Base-by-base conservation (phyloP, 2,888 invertebrate genomes). In the Salpingus planirostris region DNA sequence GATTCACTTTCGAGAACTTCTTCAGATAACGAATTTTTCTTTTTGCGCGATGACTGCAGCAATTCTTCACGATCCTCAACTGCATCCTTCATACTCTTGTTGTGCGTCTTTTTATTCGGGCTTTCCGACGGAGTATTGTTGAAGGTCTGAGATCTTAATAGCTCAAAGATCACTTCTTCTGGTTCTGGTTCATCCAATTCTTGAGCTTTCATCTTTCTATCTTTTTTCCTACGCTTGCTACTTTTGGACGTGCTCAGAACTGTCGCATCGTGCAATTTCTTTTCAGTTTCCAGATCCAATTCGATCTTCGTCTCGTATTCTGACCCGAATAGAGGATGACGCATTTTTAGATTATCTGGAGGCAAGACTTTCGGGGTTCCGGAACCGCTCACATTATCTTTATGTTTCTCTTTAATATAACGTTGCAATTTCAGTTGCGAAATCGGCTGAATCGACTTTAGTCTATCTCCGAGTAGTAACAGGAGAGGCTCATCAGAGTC, bases 321-420 rank as follows among this genome's bases (percentile, higher is more conserved):
- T 8, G 40, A 30, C 4, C 60, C 60, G 34, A 60, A 59, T 14
- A 60, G 31, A 1, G 59, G 55, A 45, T 60, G 59, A 4, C 57
- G 42, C 1, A 40, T 36, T 40, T 53, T 57, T 15, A 56, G 33
- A 33, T 48, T 43, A 4, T 36, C 40, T n/a, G 57, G 57, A 7
- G 14, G 8, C 24, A 14, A 3, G 8, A 21, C 3, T 25, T 40
- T 42, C n/a, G n/a, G n/a, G n/a, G n/a, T n/a, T 26, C 49, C 40
- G 8, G 29, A 29, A 13, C 28, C 27, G 7, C 38, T 29, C 15
- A 40, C 26, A 1, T 42, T 28, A 5, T 29, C 31, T 2, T 37
- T 11, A 12, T 42, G 38, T 21, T 46, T 44, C 3, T 29, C 7
- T 32, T 54, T 53, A 5, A 46, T 31, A 26, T 44, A 39, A 31